These are phyloP conservation scores for Eptatretus atami DNA, from an alignment of 2,797 vertebrate genomes.

Conservation along the genomic window DNA sequence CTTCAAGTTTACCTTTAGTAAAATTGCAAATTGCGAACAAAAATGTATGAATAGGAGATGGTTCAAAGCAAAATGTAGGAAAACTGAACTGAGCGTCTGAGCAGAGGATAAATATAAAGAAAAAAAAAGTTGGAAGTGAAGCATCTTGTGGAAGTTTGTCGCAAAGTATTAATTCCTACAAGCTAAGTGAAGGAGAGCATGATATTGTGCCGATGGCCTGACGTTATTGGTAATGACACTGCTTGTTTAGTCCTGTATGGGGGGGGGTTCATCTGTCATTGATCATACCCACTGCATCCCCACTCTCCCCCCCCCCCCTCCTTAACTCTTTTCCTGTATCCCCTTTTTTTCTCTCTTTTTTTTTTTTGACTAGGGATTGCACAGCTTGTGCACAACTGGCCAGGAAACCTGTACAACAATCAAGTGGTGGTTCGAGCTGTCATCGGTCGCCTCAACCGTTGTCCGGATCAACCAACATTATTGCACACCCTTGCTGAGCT, in stretches of 20 bases:
- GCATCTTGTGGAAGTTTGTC: too few relatives aligned
- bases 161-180: too few relatives aligned
- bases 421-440: conserved; percentile 75
- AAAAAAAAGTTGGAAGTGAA: too few relatives aligned
- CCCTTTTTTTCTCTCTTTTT: conserved; percentile 6
- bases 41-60: background rate
- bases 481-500: conserved; percentile 65
- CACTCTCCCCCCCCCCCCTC: too few relatives aligned
- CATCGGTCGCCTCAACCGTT: conserved; percentile 49
- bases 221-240: too few relatives aligned
- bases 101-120: background rate
- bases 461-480: conserved; percentile 43
- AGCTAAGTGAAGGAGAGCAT: too few relatives aligned
- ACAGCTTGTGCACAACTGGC: conserved; percentile 66
- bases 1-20: background rate
- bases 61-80: background rate
- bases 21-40: background rate
- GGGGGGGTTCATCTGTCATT: too few relatives aligned
- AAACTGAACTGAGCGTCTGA: background rate
- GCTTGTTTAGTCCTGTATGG: too few relatives aligned
- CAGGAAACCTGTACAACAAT: conserved; percentile 85
- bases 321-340: too few relatives aligned
- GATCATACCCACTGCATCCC: too few relatives aligned
- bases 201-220: too few relatives aligned
- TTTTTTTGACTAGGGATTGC: conserved; percentile 37